Base-by-base conservation (phyloP, 2,113 vertebrate genomes). In the Zosterops lateralis region DNA sequence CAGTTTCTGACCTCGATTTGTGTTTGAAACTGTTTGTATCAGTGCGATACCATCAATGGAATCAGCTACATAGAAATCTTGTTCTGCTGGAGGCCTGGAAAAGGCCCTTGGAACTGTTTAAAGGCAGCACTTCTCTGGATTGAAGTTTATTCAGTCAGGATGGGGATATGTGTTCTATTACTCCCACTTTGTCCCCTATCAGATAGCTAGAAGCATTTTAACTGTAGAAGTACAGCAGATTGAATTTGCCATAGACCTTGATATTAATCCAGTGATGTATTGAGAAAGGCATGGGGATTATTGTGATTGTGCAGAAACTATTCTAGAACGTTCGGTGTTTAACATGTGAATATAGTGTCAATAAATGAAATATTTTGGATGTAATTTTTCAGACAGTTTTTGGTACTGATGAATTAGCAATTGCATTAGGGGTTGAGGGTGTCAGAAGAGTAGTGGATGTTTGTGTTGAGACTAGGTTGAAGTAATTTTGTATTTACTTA, bases 341-440 rank as follows among this genome's bases (percentile, higher is more conserved):
- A 50, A 44, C 14, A 10, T 12, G 21, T 44, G 25, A 67, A 28
- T 61, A 4, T 48, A 53, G 4, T 71, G 56, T 20, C 9, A 53
- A 76, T n/a, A 85, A 74, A 71, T 61, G 2, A 58, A 51, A 10
- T 51, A 19, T 58, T 79, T 73, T 26, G 26, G 13, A 40, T 78
- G 12, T 24, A 34, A 17, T 61, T 91, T 87, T 87, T 90, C 21
- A 15, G 56, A 42, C 12, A 10, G 7, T 38, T 72, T 60, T 74
- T 56, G 17, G 24, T 57, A 40, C 28, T 54, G 12, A 42, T 57
- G 48, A 34, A 42, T 15, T 44, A 76, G 17, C 14, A 53, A 14
- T 57, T 61, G 11, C 0, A 1, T 83, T n/a, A 48, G 12, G 10
- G 4, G 0, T 32, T 66, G 18, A 3, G 5, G 3, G 48, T 36